Conservation (phyloP, 2,113 vertebrate species). For the Nicator chloris region DNA sequence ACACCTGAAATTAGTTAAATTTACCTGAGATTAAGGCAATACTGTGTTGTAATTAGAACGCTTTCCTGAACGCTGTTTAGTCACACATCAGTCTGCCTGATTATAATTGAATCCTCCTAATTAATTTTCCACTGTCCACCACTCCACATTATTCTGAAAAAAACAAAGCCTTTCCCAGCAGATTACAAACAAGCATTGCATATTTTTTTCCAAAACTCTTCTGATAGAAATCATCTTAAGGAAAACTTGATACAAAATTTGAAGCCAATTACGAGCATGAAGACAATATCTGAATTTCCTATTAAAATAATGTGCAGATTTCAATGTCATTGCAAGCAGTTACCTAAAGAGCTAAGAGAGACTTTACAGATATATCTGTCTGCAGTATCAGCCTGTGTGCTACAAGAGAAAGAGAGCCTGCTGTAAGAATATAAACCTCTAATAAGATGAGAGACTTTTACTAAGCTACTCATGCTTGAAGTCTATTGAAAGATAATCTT, state of each 20-base stretch:
- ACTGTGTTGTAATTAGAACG: neutral
- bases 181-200: neutral
- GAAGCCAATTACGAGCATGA: neutral
- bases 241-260: neutral
- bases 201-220: neutral
- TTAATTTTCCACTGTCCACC: neutral
- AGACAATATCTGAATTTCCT: neutral
- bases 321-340: neutral
- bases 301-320: neutral
- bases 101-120: neutral
- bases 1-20: neutral
- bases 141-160: neutral
- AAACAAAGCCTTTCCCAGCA: neutral
- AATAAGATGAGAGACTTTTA: slow-evolving; percentile 31
- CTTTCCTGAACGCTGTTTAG: neutral
- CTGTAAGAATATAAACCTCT: slow-evolving; percentile 24
- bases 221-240: neutral
- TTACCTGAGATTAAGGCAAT: neutral
- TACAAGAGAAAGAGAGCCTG: neutral
- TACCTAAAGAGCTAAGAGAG: neutral
- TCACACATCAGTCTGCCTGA: neutral
- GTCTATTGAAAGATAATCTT: slow-evolving; percentile 44
- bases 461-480: slow-evolving; percentile 21
- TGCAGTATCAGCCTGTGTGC: neutral
- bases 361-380: neutral